Percentiles rank a stretch among this genome's conserved stretches.
phyloP scores from a whole-genome alignment of 2,797 vertebrate genomes.

The Tamandua tetradactyla region DNA sequence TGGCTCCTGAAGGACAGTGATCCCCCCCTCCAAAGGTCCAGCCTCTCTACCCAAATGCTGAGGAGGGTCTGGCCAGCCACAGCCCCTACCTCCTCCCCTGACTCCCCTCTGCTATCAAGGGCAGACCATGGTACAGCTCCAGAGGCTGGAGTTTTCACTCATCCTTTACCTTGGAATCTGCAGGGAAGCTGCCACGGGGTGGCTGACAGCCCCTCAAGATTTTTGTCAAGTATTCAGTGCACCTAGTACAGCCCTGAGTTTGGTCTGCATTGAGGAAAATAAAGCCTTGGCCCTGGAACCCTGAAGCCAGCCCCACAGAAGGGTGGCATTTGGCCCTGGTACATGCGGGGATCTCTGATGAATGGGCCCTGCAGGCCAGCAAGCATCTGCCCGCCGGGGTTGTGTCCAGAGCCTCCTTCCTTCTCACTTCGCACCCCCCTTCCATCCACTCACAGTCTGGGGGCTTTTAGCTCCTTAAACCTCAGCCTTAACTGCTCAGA shows the following conservation, averaged over 20 bases:
- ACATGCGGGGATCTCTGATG: not conserved
- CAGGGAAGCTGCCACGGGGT: too few species aligned
- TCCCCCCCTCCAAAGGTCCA: too few species aligned
- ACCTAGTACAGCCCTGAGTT: not conserved
- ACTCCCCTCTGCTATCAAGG: not conserved
- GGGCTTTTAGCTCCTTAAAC: not conserved
- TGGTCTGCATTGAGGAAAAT: not conserved
- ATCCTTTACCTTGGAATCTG: not conserved
- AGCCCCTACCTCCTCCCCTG: too few species aligned
- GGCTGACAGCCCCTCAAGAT: fast-evolving
- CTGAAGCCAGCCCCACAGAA: not conserved
- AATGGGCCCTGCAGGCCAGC: not conserved
- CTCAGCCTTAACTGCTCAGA: too few species aligned
- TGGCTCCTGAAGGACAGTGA: not conserved
- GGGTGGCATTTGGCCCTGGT: too few species aligned
- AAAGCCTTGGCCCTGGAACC: not conserved
- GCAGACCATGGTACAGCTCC: too few species aligned
- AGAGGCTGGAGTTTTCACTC: not conserved
- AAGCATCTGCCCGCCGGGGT: not conserved
- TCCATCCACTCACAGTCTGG: too few species aligned
- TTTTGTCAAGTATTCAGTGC: not conserved
- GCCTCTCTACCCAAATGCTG: not conserved
- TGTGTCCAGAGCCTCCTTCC: not conserved
- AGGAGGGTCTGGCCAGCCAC: not conserved
- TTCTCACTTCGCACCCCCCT: not conserved